Base-by-base conservation (phyloP, 1,140 invertebrate species). In the Meloidogyne floridensis region DNA sequence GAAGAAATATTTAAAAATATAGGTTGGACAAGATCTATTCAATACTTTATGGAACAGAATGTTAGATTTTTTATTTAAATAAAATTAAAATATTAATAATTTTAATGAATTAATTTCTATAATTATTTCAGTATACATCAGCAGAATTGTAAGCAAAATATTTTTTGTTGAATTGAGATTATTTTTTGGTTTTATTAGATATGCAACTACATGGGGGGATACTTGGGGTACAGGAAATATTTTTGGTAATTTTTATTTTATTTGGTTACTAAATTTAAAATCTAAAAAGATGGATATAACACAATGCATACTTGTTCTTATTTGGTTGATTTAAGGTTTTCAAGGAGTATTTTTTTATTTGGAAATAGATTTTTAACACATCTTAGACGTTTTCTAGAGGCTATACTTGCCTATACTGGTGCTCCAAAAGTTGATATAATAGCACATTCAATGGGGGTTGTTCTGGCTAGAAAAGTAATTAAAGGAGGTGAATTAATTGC, bases 31-130 rank as follows among this genome's bases (percentile, higher is more conserved):
- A 81, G 88, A 18, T 84, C 85, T 15, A 90, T 89, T 78, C 88
- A 89, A 80, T 89, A 89, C 59, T 89, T 89, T 78, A 51, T 90
- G 70, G 88, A 89, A 78, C 88, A 89, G 75, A 89, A 89, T 73
- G 77, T 79, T 47, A n/a, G 72, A 32, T 15, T 15, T 47, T 47
- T 32, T 20, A 20, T 32, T 32, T 32, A 32, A 32, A 32, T 32
- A 32, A 32, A 32, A 1, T 32, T 32, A 32, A 1, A 32, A 32
- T 1, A 32, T 32, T 13, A 20, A 59, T 75, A 15, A 59, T 47
- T 42, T 18, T 5, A 47, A 47, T 47, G 4, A 20, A 13, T 43
- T 77, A 13, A 43, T 18, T 81, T 32, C 9, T 7, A 54, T 73
- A 47, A 51, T 51, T 4, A 15, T 18, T 77, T 78, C 9, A 79